phyloP scores from a whole-genome alignment of 2,797 vertebrate species.

The Antrozous pallidus region DNA sequence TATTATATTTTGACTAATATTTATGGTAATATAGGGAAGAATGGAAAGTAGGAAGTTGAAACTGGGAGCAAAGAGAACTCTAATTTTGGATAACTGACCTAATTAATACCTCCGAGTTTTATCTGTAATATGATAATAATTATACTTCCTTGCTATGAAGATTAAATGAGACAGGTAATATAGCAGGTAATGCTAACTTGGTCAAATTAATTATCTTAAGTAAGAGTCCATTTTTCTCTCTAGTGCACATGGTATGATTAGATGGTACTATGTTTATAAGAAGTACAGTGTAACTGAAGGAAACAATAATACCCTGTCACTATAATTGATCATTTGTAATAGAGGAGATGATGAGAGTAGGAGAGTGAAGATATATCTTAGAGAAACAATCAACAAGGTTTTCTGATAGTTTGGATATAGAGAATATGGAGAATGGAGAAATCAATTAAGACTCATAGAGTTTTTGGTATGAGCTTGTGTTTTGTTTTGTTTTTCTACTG shows the following conservation, averaged over 20 bases:
- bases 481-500: background rate
- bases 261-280: background rate
- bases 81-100: background rate
- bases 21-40: background rate
- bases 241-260: background rate
- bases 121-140: background rate
- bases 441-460: background rate
- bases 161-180: background rate
- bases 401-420: background rate
- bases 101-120: background rate
- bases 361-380: background rate
- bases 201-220: background rate
- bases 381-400: background rate
- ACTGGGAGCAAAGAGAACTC: background rate
- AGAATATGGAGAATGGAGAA: background rate
- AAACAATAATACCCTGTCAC: background rate
- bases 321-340: background rate
- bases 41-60: background rate
- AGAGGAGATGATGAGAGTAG: background rate
- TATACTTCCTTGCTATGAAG: background rate
- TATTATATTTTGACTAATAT: background rate
- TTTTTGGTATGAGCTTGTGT: background rate
- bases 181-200: background rate
- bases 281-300: background rate
- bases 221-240: background rate